A percentile compares a stretch with the other conserved stretches of the same genome.
phyloP scores from a whole-genome alignment of 2,888 invertebrate genomes.

The Drosophila picticornis region DNA sequence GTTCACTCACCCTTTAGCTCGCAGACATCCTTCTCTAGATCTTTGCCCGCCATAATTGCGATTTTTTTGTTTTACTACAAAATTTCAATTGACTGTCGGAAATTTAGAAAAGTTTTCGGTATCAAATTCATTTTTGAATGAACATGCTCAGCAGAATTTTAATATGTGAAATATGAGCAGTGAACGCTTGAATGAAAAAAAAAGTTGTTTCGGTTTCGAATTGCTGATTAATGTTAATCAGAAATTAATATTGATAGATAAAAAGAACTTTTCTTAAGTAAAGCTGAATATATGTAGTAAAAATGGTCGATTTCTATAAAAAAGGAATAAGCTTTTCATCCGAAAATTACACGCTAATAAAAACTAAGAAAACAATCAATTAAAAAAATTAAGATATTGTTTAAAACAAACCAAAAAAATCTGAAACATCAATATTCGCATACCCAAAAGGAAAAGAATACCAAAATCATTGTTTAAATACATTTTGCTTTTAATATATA shows the following conservation, averaged over 20 bases:
- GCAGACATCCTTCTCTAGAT: constrained; percentile 20
- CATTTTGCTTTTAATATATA: constrained; percentile 85
- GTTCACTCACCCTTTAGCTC: constrained; percentile 48
- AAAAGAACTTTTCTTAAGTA: background rate
- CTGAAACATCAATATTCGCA: background rate
- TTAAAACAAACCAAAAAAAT: background rate
- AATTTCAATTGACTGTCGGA: background rate
- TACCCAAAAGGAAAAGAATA: background rate
- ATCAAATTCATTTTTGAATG: constrained; percentile 2
- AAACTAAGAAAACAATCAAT: background rate
- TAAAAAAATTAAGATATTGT: no score
- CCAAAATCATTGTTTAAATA: constrained; percentile 16
- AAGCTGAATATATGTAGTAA: background rate
- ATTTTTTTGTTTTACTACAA: background rate
- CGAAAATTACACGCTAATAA: background rate
- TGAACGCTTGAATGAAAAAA: background rate
- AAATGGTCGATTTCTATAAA: background rate
- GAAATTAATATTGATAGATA: background rate
- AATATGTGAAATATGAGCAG: background rate
- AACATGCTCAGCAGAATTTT: background rate
- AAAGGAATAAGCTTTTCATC: background rate
- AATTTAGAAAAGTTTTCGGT: background rate
- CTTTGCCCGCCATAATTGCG: constrained; percentile 8
- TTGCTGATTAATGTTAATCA: background rate
- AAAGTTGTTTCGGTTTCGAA: background rate